These are phyloP conservation scores for Psittacula cyanocephala DNA, from an alignment of 2,113 vertebrate species.

Conservation along the genomic window DNA sequence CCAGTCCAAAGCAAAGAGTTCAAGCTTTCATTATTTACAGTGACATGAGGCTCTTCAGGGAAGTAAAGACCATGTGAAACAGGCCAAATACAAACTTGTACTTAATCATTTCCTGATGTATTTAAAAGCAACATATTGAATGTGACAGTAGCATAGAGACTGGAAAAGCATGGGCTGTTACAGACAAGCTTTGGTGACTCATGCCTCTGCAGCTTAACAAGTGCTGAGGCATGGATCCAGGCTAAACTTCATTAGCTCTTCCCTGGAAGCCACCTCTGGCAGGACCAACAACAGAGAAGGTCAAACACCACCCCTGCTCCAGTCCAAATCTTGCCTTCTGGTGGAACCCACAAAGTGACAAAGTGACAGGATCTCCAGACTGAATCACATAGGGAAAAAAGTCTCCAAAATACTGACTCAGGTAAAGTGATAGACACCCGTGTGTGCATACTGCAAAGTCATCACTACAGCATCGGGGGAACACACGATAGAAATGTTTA, in stretches of 20 bases:
- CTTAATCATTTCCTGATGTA: not conserved
- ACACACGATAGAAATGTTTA: not conserved
- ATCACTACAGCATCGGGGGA: not conserved
- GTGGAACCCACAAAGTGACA: not conserved
- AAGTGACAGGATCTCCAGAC: not conserved
- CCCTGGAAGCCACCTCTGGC: not conserved
- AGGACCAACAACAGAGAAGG: not conserved
- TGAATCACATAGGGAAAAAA: not conserved
- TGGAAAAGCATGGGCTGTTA: not conserved
- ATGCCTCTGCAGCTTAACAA: not conserved
- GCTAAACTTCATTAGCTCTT: not conserved
- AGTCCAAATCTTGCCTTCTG: not conserved
- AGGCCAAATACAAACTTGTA: not conserved
- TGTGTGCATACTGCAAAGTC: not conserved
- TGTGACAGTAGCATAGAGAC: not conserved
- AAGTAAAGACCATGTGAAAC: not conserved
- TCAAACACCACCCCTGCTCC: not conserved
- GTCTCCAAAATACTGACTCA: rapidly evolving
- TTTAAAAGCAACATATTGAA: not conserved
- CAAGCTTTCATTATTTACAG: not conserved
- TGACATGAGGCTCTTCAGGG: not conserved
- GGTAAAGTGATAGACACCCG: not conserved
- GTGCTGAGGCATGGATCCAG: not conserved
- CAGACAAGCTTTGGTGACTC: not conserved
- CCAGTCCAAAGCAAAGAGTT: not conserved